Conservation (phyloP, 1,140 invertebrate genomes). For the Dinoponera quadriceps region DNA sequence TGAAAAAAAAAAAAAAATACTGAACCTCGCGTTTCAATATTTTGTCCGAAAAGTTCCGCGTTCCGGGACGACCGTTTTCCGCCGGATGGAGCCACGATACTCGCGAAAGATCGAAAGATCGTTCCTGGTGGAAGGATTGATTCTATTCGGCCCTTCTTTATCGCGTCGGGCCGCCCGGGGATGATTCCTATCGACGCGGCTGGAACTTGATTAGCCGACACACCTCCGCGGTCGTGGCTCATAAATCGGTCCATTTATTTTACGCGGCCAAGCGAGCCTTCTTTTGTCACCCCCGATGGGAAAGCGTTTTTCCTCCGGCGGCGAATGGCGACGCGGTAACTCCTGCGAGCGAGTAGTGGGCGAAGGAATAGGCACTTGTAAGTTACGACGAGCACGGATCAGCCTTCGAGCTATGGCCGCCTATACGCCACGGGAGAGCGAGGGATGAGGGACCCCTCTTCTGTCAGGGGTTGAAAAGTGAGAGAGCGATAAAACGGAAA, state of each 20-base stretch:
- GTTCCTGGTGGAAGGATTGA: background rate
- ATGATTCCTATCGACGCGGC: constrained; percentile 70
- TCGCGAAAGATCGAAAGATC: background rate
- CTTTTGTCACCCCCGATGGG: constrained; percentile 43
- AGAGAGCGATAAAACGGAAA: constrained; percentile 69
- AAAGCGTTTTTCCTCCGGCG: constrained; percentile 55
- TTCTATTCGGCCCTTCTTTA: constrained; percentile 7
- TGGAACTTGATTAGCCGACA: constrained; percentile 76
- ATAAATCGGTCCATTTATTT: constrained; percentile 82
- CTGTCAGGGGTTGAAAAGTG: constrained; percentile 32
- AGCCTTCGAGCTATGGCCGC: constrained; percentile 49
- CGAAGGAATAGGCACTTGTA: constrained; percentile 51
- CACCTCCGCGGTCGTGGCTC: constrained; percentile 28
- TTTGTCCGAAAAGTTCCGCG: background rate
- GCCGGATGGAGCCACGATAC: background rate
- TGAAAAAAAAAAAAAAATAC: too few species aligned
- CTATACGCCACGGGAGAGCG: constrained; percentile 17
- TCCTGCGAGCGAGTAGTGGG: constrained; percentile 3
- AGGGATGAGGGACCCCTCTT: constrained; percentile 43
- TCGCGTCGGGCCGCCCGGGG: constrained; percentile 35
- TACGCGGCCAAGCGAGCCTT: constrained; percentile 57
- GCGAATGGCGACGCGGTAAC: constrained; percentile 16
- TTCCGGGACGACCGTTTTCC: background rate
- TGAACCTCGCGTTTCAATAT: background rate
- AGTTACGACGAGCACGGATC: constrained; percentile 55